Percentiles rank a stretch among this genome's conserved stretches.
Evolutionary conservation across 2,797 vertebrate genomes (phyloP).

Genomic region (Varecia variegata): DNA sequence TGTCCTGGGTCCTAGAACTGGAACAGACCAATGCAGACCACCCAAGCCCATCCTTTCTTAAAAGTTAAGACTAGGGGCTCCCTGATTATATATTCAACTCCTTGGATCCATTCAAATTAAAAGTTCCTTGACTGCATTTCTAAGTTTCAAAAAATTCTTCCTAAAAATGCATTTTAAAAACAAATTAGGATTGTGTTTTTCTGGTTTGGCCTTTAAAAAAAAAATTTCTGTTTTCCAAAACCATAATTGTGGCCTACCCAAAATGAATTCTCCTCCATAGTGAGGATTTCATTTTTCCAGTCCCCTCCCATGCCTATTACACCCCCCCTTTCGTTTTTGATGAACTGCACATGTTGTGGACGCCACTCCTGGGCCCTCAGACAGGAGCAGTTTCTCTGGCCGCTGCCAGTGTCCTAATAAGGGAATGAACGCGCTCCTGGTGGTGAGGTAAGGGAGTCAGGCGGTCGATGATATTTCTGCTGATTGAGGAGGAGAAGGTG

Average conservation of each 20-base stretch:
- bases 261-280: conserved; percentile 50
- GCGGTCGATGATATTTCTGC: conserved; percentile 77
- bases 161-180: conserved; percentile 47
- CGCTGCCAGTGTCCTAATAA: conserved; percentile 85
- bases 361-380: conserved; percentile 64
- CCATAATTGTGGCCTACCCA: conserved; percentile 67
- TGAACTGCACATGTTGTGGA: conserved; percentile 79
- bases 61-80: not conserved
- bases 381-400: conserved; percentile 60
- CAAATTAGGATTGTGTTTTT: conserved; percentile 53
- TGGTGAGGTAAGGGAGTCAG: conserved; percentile 82
- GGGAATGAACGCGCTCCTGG: conserved; percentile 79
- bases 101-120: not conserved
- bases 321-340: conserved; percentile 77
- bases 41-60: not conserved
- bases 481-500: conserved; percentile 85
- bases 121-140: conserved; percentile 40
- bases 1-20: not conserved
- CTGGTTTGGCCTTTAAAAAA: conserved; percentile 55
- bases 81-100: not conserved
- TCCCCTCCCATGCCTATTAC: conserved; percentile 66
- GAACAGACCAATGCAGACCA: not conserved
- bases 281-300: conserved; percentile 68
- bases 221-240: conserved; percentile 31
- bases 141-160: conserved; percentile 56